Evolutionary conservation across 2,797 vertebrate species (phyloP).

Genomic region (Acestrorhynchus altus): DNA sequence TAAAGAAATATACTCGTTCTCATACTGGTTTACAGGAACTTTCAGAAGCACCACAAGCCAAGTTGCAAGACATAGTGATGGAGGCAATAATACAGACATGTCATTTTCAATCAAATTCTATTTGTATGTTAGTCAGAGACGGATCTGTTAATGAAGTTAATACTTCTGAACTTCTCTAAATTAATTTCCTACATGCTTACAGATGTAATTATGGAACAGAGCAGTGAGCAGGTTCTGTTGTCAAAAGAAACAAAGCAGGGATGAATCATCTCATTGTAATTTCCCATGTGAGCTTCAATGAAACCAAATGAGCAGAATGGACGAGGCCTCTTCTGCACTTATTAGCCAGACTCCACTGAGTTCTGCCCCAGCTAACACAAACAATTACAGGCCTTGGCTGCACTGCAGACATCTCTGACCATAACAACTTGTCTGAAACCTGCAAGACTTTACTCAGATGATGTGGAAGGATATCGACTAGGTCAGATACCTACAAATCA

Average conservation of each 20-base stretch:
- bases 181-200: not conserved
- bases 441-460: not conserved
- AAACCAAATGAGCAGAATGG: constrained; percentile 19
- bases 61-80: no score
- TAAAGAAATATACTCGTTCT: no score
- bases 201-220: constrained; percentile 15
- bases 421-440: not conserved
- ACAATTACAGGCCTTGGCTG: constrained; percentile 15
- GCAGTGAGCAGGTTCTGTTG: constrained; percentile 11
- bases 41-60: no score
- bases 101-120: not conserved
- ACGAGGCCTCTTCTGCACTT: constrained; percentile 14
- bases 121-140: not conserved
- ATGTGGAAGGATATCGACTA: not conserved
- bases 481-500: not conserved
- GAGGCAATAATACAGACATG: no score
- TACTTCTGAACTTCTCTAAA: not conserved
- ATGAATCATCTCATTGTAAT: constrained; percentile 23
- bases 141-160: not conserved
- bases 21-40: no score
- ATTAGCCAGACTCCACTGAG: constrained; percentile 37
- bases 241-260: constrained; percentile 13
- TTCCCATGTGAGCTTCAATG: constrained; percentile 10
- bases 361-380: constrained; percentile 41
- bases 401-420: not conserved